Evolutionary conservation across 2,113 vertebrate species (phyloP), one percentile per base, ranked within the genome.

Genomic region (Phalacrocorax brasilianus): DNA sequence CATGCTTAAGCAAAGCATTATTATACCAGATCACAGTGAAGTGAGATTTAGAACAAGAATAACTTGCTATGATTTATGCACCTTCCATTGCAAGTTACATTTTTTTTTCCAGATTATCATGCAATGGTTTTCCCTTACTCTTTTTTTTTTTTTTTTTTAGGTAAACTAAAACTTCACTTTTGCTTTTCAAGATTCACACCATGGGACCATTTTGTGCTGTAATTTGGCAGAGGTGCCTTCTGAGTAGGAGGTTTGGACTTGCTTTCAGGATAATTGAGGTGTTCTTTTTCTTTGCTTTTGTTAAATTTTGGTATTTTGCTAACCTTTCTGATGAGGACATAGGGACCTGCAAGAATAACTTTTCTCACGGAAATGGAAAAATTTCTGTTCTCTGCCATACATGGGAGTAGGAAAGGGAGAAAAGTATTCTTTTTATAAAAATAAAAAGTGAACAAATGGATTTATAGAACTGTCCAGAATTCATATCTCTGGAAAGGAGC

Each of bases 111-210:
- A 76, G 38, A 47, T 83, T 63, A n/a, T 62, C 14, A 53, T 38
- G 50, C 45, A 77, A 45, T 79, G 86, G 3, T 50, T 90, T 85
- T 85, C 16, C 53, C 35, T 49, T 65, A 21, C 14, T 73, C 9
- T 6, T 47, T 68, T 91, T 79, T 55, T 8, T 10, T 6, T 47
- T 72, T 91, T 79, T 55, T 8, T 8, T 19, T 72, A 1, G 68
- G 85, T 42, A 93, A 83, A 45, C 47, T 59, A 77, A 86, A 85
- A 58, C 86, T 59, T 86, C 38, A 35, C n/a, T 94, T 91, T 61
- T 84, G 77, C 80, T 95, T 96, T 96, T 96, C 81, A 96, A 84
- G 81, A 91, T 94, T 95, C 30, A 87, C 53, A 61, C 24, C 87
- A 87, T 33, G 87, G 86, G 95, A 92, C 65, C 20, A 58, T 75